Evolutionary conservation across 1,140 invertebrate species (phyloP).

Genomic region (Planococcus citri): DNA sequence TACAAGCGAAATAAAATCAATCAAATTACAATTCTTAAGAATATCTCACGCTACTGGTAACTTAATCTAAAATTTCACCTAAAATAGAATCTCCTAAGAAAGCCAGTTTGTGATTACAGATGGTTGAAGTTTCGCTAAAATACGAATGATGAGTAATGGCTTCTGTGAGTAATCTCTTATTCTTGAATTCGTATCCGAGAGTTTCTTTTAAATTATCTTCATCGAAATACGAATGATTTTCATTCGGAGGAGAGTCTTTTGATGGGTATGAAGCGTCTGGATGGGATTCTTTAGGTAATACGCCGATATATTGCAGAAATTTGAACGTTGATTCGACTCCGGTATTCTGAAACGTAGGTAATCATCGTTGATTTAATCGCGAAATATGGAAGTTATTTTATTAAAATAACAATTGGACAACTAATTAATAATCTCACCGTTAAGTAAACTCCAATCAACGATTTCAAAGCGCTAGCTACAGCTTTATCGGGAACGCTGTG

Average conservation of each 20-base stretch:
- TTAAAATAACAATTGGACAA: neutral
- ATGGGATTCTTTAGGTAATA: slow-evolving; percentile 9
- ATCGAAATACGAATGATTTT: neutral
- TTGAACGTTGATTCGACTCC: slow-evolving; percentile 21
- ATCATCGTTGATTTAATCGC: neutral
- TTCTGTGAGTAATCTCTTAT: slow-evolving; percentile 76
- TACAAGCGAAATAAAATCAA: slow-evolving; percentile 29
- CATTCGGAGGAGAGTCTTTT: neutral
- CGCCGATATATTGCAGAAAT: slow-evolving; percentile 20
- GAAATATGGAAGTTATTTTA: too few species aligned
- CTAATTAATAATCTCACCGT: neutral
- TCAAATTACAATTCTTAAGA: neutral
- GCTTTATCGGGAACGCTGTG: slow-evolving; percentile 78
- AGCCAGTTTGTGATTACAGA: slow-evolving; percentile 94
- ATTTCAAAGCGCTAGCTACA: slow-evolving; percentile 96
- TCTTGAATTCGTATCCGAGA: slow-evolving; percentile 67
- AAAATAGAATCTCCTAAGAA: slow-evolving; percentile 97
- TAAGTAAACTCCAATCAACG: slow-evolving; percentile 55
- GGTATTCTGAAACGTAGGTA: slow-evolving; percentile 15
- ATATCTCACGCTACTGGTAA: neutral
- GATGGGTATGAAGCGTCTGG: neutral
- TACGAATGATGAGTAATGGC: slow-evolving; percentile 96
- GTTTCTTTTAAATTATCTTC: neutral
- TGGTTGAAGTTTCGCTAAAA: slow-evolving; percentile 66
- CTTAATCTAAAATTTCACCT: slow-evolving; percentile 40